Evolutionary conservation across 2,888 invertebrate species (phyloP).

Genomic region (Papilio elwesi): DNA sequence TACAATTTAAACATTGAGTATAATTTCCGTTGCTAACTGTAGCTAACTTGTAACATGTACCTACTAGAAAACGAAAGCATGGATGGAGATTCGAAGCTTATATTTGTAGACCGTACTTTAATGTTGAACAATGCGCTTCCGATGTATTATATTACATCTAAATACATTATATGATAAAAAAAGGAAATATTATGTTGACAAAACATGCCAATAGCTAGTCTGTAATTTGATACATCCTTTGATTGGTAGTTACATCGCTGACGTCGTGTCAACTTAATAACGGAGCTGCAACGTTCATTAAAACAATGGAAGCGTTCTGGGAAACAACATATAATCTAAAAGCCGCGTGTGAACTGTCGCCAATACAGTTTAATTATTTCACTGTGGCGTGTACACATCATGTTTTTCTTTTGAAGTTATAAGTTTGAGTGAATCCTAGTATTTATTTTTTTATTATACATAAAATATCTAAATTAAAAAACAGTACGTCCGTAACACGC

Average conservation of each 20-base stretch:
- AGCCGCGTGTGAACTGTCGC: not conserved
- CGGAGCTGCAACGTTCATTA: not conserved
- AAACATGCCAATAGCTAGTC: not conserved
- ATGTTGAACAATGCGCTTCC: no score
- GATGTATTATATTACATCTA: no score
- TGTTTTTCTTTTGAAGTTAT: not conserved
- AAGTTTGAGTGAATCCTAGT: no score
- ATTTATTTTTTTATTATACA: not conserved
- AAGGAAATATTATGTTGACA: not conserved
- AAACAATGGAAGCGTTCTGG: not conserved
- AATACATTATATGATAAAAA: not conserved
- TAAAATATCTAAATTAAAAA: not conserved
- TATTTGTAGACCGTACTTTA: no score
- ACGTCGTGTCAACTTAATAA: not conserved
- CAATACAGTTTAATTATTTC: not conserved
- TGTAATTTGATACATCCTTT: not conserved
- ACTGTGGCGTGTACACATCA: not conserved
- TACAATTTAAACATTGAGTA: no score
- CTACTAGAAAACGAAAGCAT: no score
- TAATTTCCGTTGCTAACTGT: no score
- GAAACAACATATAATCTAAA: constrained; percentile 3
- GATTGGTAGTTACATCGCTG: not conserved
- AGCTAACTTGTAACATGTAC: no score
- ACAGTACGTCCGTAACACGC: no score
- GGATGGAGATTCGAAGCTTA: no score